A percentile compares a stretch with the other conserved stretches of the same genome.
These are phyloP conservation scores for Tenualosa thibaudeaui DNA, from an alignment of 2,797 vertebrate species.

Conservation along the genomic window DNA sequence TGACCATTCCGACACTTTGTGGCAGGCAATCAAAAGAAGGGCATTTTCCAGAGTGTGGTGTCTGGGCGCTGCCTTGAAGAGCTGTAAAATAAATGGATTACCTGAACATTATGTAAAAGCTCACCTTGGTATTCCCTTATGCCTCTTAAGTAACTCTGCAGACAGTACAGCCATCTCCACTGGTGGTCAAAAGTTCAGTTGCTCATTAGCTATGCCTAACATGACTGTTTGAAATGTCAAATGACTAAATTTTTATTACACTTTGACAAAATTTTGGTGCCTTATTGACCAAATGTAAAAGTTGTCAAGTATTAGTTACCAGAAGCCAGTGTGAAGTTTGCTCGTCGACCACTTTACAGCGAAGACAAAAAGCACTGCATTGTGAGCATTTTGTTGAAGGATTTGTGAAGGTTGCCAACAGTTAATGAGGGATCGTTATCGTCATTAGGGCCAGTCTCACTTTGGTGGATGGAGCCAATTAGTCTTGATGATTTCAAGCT, in stretches of 20 bases:
- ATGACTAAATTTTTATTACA: neutral
- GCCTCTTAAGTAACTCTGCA: neutral
- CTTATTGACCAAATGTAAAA: slow-evolving; percentile 34
- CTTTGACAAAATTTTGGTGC: slow-evolving; percentile 29
- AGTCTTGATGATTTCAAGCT: slow-evolving; percentile 27
- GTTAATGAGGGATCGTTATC: slow-evolving; percentile 43
- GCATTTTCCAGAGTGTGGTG: slow-evolving; percentile 21
- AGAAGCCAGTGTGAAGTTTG: slow-evolving; percentile 28
- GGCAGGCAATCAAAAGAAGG: slow-evolving; percentile 37
- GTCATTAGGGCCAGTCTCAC: slow-evolving; percentile 44
- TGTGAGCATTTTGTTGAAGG: slow-evolving; percentile 35
- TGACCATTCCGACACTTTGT: slow-evolving; percentile 42
- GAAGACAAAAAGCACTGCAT: slow-evolving; percentile 29
- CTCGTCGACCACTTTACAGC: neutral
- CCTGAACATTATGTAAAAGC: neutral
- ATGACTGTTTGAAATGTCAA: neutral
- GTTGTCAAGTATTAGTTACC: neutral
- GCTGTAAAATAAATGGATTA: neutral
- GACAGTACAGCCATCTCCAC: neutral
- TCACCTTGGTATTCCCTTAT: neutral
- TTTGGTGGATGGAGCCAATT: slow-evolving; percentile 35
- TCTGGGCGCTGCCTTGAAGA: neutral
- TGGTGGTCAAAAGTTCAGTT: neutral
- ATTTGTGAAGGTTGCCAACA: slow-evolving; percentile 41
- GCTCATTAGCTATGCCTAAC: neutral